Evolutionary conservation across 2,113 vertebrate genomes (phyloP), one percentile per base, ranked within the genome.

Genomic region (Orcinus orca): DNA sequence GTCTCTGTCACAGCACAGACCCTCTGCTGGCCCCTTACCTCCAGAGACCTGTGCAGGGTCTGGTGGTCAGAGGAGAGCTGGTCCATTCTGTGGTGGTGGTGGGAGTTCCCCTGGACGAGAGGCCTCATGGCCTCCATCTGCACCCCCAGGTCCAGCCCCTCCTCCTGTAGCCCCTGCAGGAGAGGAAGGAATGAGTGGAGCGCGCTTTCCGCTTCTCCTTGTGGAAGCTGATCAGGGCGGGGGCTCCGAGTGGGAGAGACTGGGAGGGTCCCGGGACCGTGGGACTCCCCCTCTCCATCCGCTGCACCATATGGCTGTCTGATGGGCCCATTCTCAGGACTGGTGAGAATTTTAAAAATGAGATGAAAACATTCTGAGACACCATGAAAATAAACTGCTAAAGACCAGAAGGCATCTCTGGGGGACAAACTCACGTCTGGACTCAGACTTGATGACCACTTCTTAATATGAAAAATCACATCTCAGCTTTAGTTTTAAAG

Each of bases 161-260:
- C 99, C 97, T 99, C 99, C 92, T 99, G 99, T 71, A 99, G 98
- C 84, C 98, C 98, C 99, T 99, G 98, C 8, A 85, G 92, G 58
- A 11, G n/a, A 87, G 98, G 88, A 29, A 81, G 85, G 5, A 87
- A 8, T 4, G 12, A 63, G 6, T 25, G 47, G 55, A 53, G 10
- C 5, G 7, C 0, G 0, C 23, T 8, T 21, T 7, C 29, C 44
- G 29, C 15, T 25, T 31, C 31, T 33, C 5, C 11, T 5, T 20
- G 0, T 3, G 4, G 77, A 8, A 0, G 41, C 31, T 21, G 70
- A 8, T 26, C 5, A 0, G 91, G 71, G 31, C 0, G 10, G 18
- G 9, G 18, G 0, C 41, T 10, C 82, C 8, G 29, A 55, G 60
- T 23, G 18, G 47, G 5, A 33, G 44, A 20, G 20, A 1, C 31